Percentiles rank a stretch among this genome's conserved stretches.
phyloP scores from a whole-genome alignment of 2,113 vertebrate genomes.

The Protobothrops flavoviridis region DNA sequence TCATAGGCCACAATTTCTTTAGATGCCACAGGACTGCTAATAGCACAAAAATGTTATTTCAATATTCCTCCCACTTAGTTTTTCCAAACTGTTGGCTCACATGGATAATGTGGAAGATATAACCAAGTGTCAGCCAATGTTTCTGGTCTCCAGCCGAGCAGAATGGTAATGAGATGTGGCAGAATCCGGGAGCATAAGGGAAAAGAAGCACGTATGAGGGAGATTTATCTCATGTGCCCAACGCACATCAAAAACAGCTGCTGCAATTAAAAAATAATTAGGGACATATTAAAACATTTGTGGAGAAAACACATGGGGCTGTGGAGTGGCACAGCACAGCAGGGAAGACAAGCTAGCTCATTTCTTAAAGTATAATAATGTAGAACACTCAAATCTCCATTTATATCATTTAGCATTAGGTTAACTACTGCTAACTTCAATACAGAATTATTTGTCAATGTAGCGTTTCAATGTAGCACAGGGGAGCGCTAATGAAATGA shows the following conservation, averaged over 20 bases:
- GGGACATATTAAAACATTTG: slow-evolving; percentile 20
- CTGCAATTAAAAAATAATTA: slow-evolving; percentile 56
- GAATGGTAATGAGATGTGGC: slow-evolving; percentile 9
- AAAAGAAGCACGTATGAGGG: slow-evolving; percentile 14
- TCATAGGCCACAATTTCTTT: background rate
- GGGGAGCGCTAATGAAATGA: background rate
- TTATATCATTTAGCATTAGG: background rate
- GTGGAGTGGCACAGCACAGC: slow-evolving; percentile 16
- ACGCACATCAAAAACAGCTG: slow-evolving; percentile 47
- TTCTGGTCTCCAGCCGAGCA: slow-evolving; percentile 26
- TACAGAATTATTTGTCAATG: background rate
- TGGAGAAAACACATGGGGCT: slow-evolving; percentile 33
- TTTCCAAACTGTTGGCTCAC: slow-evolving; percentile 1
- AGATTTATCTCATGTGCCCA: slow-evolving; percentile 29
- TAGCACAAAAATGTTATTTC: background rate
- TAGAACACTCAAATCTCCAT: background rate
- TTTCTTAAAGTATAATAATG: slow-evolving; percentile 9
- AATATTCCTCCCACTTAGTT: background rate
- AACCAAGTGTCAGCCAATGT: slow-evolving; percentile 15
- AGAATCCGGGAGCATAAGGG: background rate
- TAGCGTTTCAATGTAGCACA: background rate
- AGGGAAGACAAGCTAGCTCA: background rate
- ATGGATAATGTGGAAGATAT: slow-evolving; percentile 27
- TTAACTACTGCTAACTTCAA: slow-evolving; percentile 8
- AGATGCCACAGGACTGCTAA: background rate